These are phyloP conservation scores for Heliangelus exortis DNA, from an alignment of 2,797 vertebrate species.

Conservation along the genomic window DNA sequence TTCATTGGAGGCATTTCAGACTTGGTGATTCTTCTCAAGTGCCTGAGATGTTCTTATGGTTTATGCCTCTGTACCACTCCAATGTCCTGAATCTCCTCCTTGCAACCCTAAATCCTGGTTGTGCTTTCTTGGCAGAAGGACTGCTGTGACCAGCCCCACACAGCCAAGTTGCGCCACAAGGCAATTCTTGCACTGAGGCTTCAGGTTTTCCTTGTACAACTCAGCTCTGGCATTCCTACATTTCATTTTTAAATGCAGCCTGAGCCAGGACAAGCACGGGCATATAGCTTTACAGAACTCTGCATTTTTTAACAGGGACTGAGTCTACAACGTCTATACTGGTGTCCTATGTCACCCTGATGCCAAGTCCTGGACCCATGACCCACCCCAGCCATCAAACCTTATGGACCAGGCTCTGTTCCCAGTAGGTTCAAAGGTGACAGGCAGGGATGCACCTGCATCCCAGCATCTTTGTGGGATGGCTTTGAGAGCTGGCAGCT, in stretches of 20 bases:
- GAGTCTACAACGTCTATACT: not conserved
- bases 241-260: not conserved
- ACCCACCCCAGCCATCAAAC: not conserved
- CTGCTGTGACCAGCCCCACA: not conserved
- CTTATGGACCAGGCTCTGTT: not conserved
- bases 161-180: not conserved
- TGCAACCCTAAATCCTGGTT: not conserved
- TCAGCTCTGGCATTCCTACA: not conserved
- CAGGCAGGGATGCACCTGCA: not conserved
- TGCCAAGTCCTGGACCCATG: not conserved
- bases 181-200: not conserved
- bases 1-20: not conserved
- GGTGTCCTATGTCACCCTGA: rapidly evolving
- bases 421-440: not conserved
- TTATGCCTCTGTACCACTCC: not conserved
- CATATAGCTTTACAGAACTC: not conserved
- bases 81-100: not conserved
- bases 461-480: not conserved
- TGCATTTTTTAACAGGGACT: not conserved
- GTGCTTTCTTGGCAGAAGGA: not conserved
- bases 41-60: not conserved
- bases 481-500: not conserved
- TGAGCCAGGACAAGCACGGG: not conserved
- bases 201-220: not conserved
- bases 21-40: not conserved